Evolutionary conservation across 2,797 vertebrate species (phyloP).

Genomic region (Phataginus tricuspis): DNA sequence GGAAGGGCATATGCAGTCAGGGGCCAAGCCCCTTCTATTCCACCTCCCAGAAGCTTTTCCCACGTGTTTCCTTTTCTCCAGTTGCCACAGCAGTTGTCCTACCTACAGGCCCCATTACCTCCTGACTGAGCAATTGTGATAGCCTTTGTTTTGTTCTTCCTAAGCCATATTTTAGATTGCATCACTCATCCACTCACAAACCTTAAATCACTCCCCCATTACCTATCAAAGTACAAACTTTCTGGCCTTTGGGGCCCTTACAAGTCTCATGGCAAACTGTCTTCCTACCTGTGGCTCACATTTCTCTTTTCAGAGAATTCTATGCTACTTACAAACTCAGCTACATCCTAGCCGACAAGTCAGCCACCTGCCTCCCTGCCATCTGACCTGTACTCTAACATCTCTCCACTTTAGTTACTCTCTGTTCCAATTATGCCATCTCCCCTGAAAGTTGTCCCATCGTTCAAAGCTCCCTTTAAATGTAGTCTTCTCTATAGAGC

Average conservation of each 20-base stretch:
- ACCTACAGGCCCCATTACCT: conserved; percentile 53
- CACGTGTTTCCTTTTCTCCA: conserved; percentile 37
- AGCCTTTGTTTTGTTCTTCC: conserved; percentile 55
- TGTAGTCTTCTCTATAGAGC: background rate
- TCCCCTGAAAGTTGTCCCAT: background rate
- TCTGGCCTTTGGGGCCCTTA: background rate
- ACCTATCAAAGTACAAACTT: conserved; percentile 51
- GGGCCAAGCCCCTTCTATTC: conserved; percentile 35
- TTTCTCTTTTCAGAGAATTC: conserved; percentile 34
- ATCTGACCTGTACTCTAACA: background rate
- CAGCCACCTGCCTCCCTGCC: conserved; percentile 20
- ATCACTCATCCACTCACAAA: conserved; percentile 24
- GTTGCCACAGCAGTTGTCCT: background rate
- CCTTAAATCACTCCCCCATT: conserved; percentile 48
- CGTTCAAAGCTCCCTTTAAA: background rate
- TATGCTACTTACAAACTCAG: background rate
- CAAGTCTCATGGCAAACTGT: conserved; percentile 26
- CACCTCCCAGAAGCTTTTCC: background rate
- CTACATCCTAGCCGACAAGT: background rate
- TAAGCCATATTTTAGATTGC: conserved; percentile 24
- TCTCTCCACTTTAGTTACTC: background rate
- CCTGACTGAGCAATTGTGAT: background rate
- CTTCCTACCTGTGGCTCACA: conserved; percentile 3
- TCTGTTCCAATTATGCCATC: background rate
- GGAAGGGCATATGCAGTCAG: conserved; percentile 17